Base-by-base conservation (phyloP, 2,888 invertebrate species). In the Hemicrepidius hirtus region DNA sequence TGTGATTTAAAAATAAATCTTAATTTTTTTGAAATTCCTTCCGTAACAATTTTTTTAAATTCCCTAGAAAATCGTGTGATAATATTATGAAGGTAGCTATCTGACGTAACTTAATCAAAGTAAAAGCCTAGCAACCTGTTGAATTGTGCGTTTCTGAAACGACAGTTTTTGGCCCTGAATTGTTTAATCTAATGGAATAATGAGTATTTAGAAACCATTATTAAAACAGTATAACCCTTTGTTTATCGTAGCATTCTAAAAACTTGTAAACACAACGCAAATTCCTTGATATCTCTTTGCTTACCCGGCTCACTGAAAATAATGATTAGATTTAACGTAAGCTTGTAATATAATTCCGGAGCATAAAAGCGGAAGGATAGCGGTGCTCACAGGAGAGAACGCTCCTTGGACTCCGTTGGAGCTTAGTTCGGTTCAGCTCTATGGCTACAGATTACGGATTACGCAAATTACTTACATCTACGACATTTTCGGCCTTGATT, bases 331-430 rank as follows among this genome's bases (percentile, higher is more conserved):
- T 63, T 63, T 63, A 63, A 49, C 40, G 16, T 46, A 49, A 32
- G 63, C 63, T 46, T 63, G 46, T 63, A 63, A 63, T 63, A 46
- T 63, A 21, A 59, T 59, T 40, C 40, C 20, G 20, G 32, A 21
- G 63, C 63, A 32, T 63, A 63, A 63, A 63, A 63, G 9, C 63
- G 63, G 63, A 63, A 63, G 46, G 46, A 63, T 32, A 20, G 63
- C 32, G 44, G 24, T 12, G 13, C 55, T 50, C n/a, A 24, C 50
- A 50, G 21, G 50, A 50, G 50, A 24, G 32, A 12, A 6, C 20
- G 18, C 49, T 49, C 55, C 35, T 55, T 16, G 13, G 32, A 35
- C 32, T 35, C 35, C 55, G n/a, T 28, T 18, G 32, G 55, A 32
- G 32, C 9, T 28, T 55, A 32, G 55, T 55, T 28, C 24, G 32